Evolutionary conservation across 2,888 invertebrate genomes (phyloP), one percentile per base, ranked within the genome.

Genomic region (Liposcelis brunnea): DNA sequence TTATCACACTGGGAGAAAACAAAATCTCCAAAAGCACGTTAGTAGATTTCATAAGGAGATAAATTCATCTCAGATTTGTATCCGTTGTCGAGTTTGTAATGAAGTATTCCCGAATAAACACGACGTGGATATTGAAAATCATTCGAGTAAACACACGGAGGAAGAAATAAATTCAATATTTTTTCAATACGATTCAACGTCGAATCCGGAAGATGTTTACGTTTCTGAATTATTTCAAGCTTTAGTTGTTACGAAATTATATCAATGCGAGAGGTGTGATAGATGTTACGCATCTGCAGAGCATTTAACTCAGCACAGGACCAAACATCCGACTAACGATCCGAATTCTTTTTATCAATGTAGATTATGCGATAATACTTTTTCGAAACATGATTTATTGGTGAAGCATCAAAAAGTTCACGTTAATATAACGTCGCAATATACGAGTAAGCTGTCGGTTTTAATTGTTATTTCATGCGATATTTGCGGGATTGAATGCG

Each of bases 381-480:
- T 40, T 11, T 19, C 12, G 5, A 40, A 40, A 18, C 40, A 40
- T 18, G 40, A 40, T 11, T 11, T 40, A 5, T 21, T 40, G 18
- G 40, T 40, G 16, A 14, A 21, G 16, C 40, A 40, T 40, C 40
- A 19, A 14, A 40, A 40, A 19, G 19, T 40, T 19, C 40, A 40
- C 21, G 18, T 12, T n/a, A 18, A 19, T 18, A 11, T 40, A 7
- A 18, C 15, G 7, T 40, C 40, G 5, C 40, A n/a, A 6, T 40
- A 40, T 18, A 40, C 40, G 15, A 21, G 40, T 7, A 40, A 19
- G 7, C 19, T 40, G 6, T 40, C 40, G 5, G 40, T 40, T 19
- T 21, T 40, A 10, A 40, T 19, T 7, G 40, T 40, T 5, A 18
- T 40, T 18, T n/a, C 21, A 5, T 40, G 40, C 19, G 19, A 40